Evolutionary conservation across 2,113 vertebrate genomes (phyloP), one percentile per base, ranked within the genome.

Genomic region (Athene cunicularia): DNA sequence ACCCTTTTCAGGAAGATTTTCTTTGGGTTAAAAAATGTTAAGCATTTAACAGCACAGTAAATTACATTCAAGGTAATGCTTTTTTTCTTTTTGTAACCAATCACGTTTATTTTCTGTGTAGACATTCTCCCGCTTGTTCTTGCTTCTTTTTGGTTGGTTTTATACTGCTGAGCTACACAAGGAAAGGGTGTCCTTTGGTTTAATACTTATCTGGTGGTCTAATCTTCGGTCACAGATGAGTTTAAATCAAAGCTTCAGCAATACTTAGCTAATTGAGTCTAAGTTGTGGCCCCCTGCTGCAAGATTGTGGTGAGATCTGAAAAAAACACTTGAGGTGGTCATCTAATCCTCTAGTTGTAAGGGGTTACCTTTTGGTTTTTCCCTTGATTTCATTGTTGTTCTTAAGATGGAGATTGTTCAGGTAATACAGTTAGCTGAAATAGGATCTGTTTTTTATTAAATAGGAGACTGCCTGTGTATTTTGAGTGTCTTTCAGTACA

Each of bases 391-490:
- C 45, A 7, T 21, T 71, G 75, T 53, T 77, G 64, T 71, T 93
- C 60, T 81, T 87, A 45, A 62, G 79, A 93, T 58, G 39, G 43
- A 80, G 89, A 90, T 95, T 56, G 14, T 74, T 93, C 87, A 89
- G 85, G 53, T 91, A 94, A 66, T 81, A 37, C 52, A 52, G 59
- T 66, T 93, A 94, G 80, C 92, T 94, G 85, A 66, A 91, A 77
- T 52, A 50, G 47, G 59, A 77, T 88, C 95, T 95, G 90, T 1
- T 89, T 77, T 93, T 93, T 86, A 91, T 97, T 83, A 95, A 88
- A 62, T 1, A 7, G 91, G 93, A 96, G 96, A 60, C 60, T 91
- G 95, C 68, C 27, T 50, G 30, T 89, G 77, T 67, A 64, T 89
- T 71, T 32, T 15, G n/a, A 86, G 77, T 63, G 84, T 97, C 87